phyloP scores from a whole-genome alignment of 2,888 invertebrate genomes.

The Pherbina coryleti region DNA sequence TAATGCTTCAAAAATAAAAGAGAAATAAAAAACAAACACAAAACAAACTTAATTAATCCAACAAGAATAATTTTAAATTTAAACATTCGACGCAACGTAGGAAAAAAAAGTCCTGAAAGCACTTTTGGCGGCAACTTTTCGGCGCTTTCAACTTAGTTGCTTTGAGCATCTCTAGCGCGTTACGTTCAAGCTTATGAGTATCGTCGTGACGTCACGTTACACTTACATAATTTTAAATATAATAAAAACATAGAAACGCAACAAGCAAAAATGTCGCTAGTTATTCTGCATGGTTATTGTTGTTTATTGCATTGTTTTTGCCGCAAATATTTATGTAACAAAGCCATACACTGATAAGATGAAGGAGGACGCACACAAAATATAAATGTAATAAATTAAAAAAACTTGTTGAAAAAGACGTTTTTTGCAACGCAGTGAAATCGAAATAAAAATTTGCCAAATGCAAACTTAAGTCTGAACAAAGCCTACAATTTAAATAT shows the following conservation, averaged over 20 bases:
- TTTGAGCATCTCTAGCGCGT: neutral
- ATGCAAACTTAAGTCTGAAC: conserved; percentile 35
- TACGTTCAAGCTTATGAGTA: neutral
- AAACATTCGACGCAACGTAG: neutral
- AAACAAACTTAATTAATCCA: conserved; percentile 15
- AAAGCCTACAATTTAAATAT: conserved; percentile 26
- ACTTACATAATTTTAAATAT: neutral
- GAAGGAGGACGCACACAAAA: neutral
- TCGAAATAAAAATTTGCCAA: conserved; percentile 29
- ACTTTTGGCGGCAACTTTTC: conserved; percentile 18
- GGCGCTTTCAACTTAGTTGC: neutral
- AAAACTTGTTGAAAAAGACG: neutral
- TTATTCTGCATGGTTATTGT: neutral
- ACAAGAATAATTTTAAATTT: conserved; percentile 8
- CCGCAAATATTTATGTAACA: neutral
- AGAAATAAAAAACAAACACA: conserved; percentile 10
- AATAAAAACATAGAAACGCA: neutral
- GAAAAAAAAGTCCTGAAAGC: neutral
- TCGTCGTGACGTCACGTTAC: neutral
- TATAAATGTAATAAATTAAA: neutral
- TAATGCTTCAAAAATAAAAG: neutral
- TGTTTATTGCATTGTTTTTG: neutral
- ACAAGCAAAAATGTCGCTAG: conserved; percentile 10
- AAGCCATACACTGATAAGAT: neutral
- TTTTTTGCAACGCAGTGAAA: conserved; percentile 10